Evolutionary conservation across 2,888 invertebrate species (phyloP), one percentile per base, ranked within the genome.

Genomic region (Disparrhopalites patrizii): DNA sequence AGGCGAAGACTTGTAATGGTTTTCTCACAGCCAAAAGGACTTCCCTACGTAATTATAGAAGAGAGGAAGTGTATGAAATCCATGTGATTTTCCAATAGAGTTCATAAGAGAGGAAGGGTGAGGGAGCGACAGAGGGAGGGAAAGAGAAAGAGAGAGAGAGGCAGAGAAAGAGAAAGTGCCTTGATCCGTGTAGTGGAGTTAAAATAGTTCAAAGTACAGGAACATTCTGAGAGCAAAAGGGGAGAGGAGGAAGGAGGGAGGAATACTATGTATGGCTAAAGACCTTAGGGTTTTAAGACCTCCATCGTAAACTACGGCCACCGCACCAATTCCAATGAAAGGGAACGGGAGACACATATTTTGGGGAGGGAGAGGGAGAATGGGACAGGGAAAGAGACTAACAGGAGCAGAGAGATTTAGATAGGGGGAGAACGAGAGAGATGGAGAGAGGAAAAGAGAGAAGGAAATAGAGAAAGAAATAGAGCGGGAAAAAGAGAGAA

Each of bases 31-130:
- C n/a, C n/a, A n/a, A n/a, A n/a, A n/a, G n/a, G n/a, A n/a, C n/a
- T n/a, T n/a, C n/a, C n/a, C n/a, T n/a, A n/a, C n/a, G n/a, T n/a
- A n/a, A n/a, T n/a, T n/a, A n/a, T n/a, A n/a, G 20, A 13, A 43
- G n/a, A 28, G 30, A n/a, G 50, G 31, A 47, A 50, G 60, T 31
- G 43, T 38, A 38, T 15, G 58, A 47, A 30, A 28, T 30, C 30
- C 36, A 61, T 51, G 31, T 61, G 61, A 61, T 61, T 61, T n/a
- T n/a, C n/a, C n/a, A n/a, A n/a, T n/a, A n/a, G 61, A 52, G 51
- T 61, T 61, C 52, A 61, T 52, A 50, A 60, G 50, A 36, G 38
- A 57, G 51, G 52, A 51, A 51, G 38, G 51, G 61, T 61, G 51
- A 51, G 52, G 51, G 61, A 51, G 61, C n/a, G n/a, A n/a, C n/a